Evolutionary conservation across 2,113 vertebrate species (phyloP), one percentile per base, ranked within the genome.

Genomic region (Polyodon spathula): DNA sequence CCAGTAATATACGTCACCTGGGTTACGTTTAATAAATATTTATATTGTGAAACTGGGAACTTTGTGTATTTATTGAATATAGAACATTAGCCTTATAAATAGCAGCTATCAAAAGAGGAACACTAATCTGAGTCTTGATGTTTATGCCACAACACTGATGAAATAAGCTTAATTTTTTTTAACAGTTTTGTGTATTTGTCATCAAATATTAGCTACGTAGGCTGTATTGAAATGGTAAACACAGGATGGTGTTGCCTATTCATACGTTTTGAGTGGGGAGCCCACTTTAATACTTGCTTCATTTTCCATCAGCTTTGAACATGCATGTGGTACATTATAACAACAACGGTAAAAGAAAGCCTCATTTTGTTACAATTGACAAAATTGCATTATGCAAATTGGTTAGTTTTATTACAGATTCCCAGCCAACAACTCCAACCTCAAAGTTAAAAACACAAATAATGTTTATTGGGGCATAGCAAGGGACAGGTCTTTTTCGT

Each of bases 151-250:
- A 81, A 51, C 5, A 44, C 41, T 66, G 67, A 48, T 69, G 68
- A 75, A 78, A 80, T 77, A 75, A 11, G 64, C 59, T 55, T 51
- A 59, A 75, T 82, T 76, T 70, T 76, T 76, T 66, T 77, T 58
- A 76, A 78, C 67, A 73, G 71, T 72, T 75, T 70, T 68, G 63
- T 17, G 40, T 82, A 79, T 88, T 85, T 85, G 75, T 65, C 76
- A 66, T 74, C 81, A 86, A 86, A 85, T 83, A 86, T 46, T 63
- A 54, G 59, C 53, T 72, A 56, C 70, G 58, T 50, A 50, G n/a
- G 53, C 6, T 16, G 27, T 54, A 27, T 54, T 54, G 53, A 54
- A 54, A 6, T 4, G 15, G 53, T 54, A 54, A 54, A 54, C 53
- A 27, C 37, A 54, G 42, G 37, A 50, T 61, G 53, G 51, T 27